Percentiles rank a stretch among this genome's conserved stretches.
Conservation (phyloP, 2,888 invertebrate species). For the Copidosoma aretas region DNA sequence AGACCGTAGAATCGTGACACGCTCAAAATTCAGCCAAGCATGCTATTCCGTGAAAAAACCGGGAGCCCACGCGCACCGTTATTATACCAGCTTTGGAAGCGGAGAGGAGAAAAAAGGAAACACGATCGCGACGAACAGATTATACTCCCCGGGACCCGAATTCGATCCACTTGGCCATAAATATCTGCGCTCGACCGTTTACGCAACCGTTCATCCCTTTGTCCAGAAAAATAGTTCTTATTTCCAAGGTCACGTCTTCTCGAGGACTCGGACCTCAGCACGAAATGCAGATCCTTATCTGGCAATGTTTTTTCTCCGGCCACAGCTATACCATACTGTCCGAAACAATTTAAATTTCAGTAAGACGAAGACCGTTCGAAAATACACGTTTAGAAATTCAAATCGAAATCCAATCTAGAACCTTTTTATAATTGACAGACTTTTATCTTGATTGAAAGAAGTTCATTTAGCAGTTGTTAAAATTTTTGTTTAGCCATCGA, state of each 20-base stretch:
- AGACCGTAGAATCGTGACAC: conserved; percentile 20
- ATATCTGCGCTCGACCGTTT: conserved; percentile 23
- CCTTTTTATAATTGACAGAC: too few relatives aligned
- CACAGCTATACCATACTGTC: conserved; percentile 10
- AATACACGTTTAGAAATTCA: neutral
- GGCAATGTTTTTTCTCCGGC: neutral
- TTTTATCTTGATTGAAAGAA: neutral
- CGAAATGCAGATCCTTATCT: conserved; percentile 20
- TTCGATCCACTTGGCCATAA: conserved; percentile 24
- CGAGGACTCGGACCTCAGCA: conserved; percentile 16
- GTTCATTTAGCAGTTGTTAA: neutral
- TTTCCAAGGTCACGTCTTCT: conserved; percentile 16
- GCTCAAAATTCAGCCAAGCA: conserved; percentile 2
- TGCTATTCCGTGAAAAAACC: conserved; percentile 12
- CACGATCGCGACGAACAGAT: conserved; percentile 13
- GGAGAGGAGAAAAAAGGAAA: conserved; percentile 8
- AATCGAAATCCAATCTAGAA: neutral
- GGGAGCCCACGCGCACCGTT: neutral
- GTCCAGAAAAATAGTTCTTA: conserved; percentile 16
- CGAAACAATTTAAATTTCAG: neutral
- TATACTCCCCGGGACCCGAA: conserved; percentile 8
- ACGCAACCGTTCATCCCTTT: conserved; percentile 26
- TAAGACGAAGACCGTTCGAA: neutral
- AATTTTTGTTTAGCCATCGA: neutral
- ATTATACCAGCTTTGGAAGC: conserved; percentile 4